Percentiles rank a stretch among this genome's conserved stretches.
These are phyloP conservation scores for Cliona cf. orientalis DNA, from an alignment of 37 sponge, comb jelly and placozoan species.

Conservation along the genomic window DNA sequence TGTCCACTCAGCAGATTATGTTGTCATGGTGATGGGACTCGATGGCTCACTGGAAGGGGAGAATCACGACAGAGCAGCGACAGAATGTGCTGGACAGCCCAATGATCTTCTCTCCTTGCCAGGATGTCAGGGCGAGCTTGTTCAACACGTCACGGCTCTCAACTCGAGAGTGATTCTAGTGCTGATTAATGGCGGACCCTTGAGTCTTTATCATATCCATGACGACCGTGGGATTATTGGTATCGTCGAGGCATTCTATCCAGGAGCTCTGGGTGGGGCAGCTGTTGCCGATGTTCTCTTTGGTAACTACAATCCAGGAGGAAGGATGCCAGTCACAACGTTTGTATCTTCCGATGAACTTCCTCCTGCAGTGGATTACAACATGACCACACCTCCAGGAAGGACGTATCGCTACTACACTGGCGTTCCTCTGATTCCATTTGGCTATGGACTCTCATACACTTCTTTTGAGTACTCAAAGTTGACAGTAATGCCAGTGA, in stretches of 20 bases:
- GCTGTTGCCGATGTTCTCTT: slow-evolving; percentile 60
- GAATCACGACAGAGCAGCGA: slow-evolving; percentile 46
- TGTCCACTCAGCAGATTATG: slow-evolving; percentile 54
- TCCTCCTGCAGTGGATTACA: slow-evolving; percentile 25
- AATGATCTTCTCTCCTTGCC: slow-evolving; percentile 50
- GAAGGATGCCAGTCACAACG: slow-evolving; percentile 55
- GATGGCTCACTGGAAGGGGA: slow-evolving; percentile 57
- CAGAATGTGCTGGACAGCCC: slow-evolving; percentile 14
- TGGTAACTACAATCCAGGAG: slow-evolving; percentile 65
- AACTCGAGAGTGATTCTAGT: slow-evolving; percentile 50
- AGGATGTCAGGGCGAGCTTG: slow-evolving; percentile 54
- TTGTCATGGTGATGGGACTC: slow-evolving; percentile 72
- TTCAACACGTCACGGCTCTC: slow-evolving; percentile 14
- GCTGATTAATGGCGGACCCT: slow-evolving; percentile 72
- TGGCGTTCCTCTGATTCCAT: slow-evolving; percentile 40
- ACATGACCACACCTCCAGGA: slow-evolving; percentile 47
- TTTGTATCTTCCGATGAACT: slow-evolving; percentile 18
- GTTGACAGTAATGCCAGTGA: background rate
- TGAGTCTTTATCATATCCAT: slow-evolving; percentile 28
- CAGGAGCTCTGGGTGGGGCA: slow-evolving; percentile 55
- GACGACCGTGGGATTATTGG: slow-evolving; percentile 32
- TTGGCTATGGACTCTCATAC: slow-evolving; percentile 69
- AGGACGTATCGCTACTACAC: slow-evolving; percentile 65
- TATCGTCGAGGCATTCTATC: slow-evolving; percentile 75
- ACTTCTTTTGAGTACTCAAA: slow-evolving; percentile 46